Conservation (phyloP, 1,140 invertebrate genomes). For the Nebria ingens region DNA sequence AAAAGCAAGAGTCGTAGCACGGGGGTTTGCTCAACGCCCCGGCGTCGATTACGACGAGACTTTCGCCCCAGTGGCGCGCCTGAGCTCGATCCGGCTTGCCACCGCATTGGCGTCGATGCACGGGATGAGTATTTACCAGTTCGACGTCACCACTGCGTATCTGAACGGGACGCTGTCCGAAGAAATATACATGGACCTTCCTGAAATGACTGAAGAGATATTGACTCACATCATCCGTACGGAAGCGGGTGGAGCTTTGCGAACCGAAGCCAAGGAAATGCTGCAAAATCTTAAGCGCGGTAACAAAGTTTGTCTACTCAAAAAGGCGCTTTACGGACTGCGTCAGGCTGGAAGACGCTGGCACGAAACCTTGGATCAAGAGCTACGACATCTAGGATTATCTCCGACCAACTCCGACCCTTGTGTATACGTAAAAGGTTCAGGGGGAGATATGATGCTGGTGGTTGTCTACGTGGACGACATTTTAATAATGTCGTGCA, state of each 20-base stretch:
- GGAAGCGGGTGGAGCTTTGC: not conserved
- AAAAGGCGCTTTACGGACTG: slow-evolving; percentile 28
- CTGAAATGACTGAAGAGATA: slow-evolving; percentile 30
- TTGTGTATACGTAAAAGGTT: slow-evolving; percentile 22
- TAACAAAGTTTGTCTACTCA: slow-evolving; percentile 1
- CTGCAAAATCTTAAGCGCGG: not conserved
- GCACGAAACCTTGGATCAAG: slow-evolving; percentile 20
- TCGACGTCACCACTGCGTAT: slow-evolving; percentile 36
- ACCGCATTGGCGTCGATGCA: slow-evolving; percentile 21
- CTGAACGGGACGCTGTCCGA: slow-evolving; percentile 32
- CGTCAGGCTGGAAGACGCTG: slow-evolving; percentile 26
- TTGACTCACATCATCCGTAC: slow-evolving; percentile 29
- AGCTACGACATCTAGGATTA: slow-evolving; percentile 18
- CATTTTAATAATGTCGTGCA: slow-evolving; percentile 22
- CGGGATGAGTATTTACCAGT: slow-evolving; percentile 23
- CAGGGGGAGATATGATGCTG: slow-evolving; percentile 16
- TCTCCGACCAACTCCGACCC: slow-evolving; percentile 17
- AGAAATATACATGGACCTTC: slow-evolving; percentile 31
- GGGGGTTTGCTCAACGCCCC: slow-evolving; percentile 18
- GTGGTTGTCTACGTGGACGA: slow-evolving; percentile 26
- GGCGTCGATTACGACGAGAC: slow-evolving; percentile 22
- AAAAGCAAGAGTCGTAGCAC: slow-evolving; percentile 21
- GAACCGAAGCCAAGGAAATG: not conserved
- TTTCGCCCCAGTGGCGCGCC: slow-evolving; percentile 21
- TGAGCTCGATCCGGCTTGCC: slow-evolving; percentile 23